Evolutionary conservation across 2,888 invertebrate genomes (phyloP).

Genomic region (Bellardia bayeri): DNA sequence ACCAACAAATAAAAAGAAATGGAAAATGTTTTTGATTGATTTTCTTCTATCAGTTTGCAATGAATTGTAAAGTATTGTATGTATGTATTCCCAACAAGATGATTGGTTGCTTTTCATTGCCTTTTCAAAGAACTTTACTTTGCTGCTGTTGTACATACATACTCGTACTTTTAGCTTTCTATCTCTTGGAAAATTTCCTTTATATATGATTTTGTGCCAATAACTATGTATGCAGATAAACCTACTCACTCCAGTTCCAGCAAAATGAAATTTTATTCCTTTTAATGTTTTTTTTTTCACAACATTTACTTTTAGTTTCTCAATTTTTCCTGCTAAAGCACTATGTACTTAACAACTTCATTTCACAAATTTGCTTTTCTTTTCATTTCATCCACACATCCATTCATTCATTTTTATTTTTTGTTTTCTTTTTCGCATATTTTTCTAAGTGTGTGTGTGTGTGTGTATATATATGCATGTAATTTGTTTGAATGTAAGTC

Average conservation of each 20-base stretch:
- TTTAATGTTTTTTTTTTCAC: conserved; percentile 42
- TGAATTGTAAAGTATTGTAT: conserved; percentile 40
- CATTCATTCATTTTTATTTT: conserved; percentile 14
- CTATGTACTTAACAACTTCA: conserved; percentile 68
- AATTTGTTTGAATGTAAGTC: conserved; percentile 6
- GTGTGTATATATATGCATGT: neutral
- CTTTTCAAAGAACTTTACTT: conserved; percentile 16
- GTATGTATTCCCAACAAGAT: neutral
- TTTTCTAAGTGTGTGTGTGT: conserved; percentile 1
- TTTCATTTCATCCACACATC: conserved; percentile 23
- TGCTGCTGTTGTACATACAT: neutral
- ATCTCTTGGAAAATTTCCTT: neutral
- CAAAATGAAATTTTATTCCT: conserved; percentile 57
- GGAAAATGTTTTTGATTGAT: conserved; percentile 55
- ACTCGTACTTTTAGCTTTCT: neutral
- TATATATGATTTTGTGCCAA: neutral
- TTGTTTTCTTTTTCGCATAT: neutral
- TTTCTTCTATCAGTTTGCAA: conserved; percentile 47
- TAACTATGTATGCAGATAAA: conserved; percentile 45
- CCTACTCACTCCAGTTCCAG: conserved; percentile 28
- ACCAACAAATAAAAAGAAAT: neutral
- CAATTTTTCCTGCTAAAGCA: conserved; percentile 46
- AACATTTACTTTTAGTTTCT: conserved; percentile 65
- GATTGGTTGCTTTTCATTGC: conserved; percentile 23
- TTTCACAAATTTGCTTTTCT: conserved; percentile 45